These are phyloP conservation scores for Clusia tigrina DNA, from an alignment of 2,888 invertebrate species.

Conservation along the genomic window DNA sequence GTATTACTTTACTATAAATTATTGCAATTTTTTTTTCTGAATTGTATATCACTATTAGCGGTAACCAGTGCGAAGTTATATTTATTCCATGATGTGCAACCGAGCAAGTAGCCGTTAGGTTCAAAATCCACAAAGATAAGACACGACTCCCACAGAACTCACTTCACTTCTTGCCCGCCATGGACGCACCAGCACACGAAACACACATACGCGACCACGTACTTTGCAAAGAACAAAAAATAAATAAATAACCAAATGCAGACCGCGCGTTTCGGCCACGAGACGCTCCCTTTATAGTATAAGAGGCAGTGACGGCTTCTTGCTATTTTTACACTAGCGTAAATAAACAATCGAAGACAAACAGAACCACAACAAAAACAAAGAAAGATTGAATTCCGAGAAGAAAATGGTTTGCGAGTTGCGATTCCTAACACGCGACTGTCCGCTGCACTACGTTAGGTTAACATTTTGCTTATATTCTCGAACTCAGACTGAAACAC, in stretches of 20 bases:
- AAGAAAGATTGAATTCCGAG: neutral
- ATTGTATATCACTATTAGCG: too few species aligned
- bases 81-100: too few species aligned
- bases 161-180: neutral
- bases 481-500: slow-evolving; percentile 46
- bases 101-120: slow-evolving; percentile 14
- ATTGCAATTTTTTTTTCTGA: too few species aligned
- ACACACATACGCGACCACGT: too few species aligned
- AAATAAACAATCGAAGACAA: neutral
- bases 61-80: too few species aligned
- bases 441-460: slow-evolving; percentile 45
- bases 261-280: too few species aligned
- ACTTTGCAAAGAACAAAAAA: too few species aligned
- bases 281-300: too few species aligned
- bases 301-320: too few species aligned
- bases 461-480: slow-evolving; percentile 47
- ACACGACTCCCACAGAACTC: neutral
- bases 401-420: slow-evolving; percentile 1
- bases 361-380: slow-evolving; percentile 4
- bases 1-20: too few species aligned
- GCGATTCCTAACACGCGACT: neutral
- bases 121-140: slow-evolving; percentile 26
- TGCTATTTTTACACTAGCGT: slow-evolving; percentile 16
- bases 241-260: too few species aligned
- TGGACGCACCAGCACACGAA: neutral